Conservation (phyloP, 2,113 vertebrate species). For the Pampusana beccarii region DNA sequence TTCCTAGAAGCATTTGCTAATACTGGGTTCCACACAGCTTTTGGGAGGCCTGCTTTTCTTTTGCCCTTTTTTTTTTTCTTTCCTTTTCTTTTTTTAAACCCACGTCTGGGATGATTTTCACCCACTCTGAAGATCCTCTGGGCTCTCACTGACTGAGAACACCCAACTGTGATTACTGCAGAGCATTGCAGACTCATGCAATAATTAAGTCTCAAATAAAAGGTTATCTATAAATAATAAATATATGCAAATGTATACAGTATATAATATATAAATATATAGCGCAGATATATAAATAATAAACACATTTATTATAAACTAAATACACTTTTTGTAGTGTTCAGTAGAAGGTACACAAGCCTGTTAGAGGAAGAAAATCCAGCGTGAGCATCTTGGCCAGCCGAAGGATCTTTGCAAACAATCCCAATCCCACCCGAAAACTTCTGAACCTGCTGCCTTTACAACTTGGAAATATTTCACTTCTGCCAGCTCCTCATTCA, state of each 20-base stretch:
- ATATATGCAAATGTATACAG: neutral
- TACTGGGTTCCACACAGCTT: constrained; percentile 41
- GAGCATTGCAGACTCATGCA: neutral
- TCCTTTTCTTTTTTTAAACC: constrained; percentile 8
- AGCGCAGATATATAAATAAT: neutral
- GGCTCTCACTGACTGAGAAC: neutral
- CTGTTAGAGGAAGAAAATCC: neutral
- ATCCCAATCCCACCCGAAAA: neutral
- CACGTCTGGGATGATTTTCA: constrained; percentile 33
- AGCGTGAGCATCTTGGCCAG: neutral
- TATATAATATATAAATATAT: neutral
- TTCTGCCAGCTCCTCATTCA: neutral
- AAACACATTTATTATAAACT: neutral
- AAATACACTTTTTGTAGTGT: neutral
- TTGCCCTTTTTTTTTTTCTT: neutral
- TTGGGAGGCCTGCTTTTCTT: constrained; percentile 54
- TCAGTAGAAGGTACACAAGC: neutral
- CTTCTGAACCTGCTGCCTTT: neutral
- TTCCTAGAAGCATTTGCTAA: constrained; percentile 66
- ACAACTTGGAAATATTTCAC: neutral
- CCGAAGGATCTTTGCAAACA: neutral
- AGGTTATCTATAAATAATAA: neutral
- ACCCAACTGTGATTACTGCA: neutral
- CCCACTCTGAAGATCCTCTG: constrained; percentile 10
- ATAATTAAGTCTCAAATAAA: neutral